Evolutionary conservation across 2,113 vertebrate genomes (phyloP), one percentile per base, ranked within the genome.

Genomic region (Chaetura pelagica): DNA sequence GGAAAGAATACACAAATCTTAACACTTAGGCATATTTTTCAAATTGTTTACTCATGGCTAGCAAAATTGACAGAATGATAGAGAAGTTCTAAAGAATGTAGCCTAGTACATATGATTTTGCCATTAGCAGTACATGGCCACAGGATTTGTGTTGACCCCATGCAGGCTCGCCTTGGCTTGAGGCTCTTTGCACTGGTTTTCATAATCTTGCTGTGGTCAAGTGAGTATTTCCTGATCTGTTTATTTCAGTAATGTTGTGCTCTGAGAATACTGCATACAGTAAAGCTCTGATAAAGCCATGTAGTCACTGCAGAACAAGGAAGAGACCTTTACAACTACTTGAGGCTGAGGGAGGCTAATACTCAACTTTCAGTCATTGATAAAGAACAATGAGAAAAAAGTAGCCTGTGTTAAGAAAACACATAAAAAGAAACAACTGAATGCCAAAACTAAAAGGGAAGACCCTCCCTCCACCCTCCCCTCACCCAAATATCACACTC

Each of bases 381-480:
- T 29, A 74, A 64, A 92, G 30, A 76, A 42, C 8, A 66, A 30
- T 32, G 83, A 13, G 72, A 86, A 68, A 89, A 42, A 42, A 42
- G 40, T 42, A 42, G 40, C 40, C 40, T 42, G 40, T 42, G 40
- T 42, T 42, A 42, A 49, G 20, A 61, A 82, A 69, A 59, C 2
- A 40, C 16, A 57, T 1, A 18, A 38, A 74, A 67, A 66, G 4
- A 9, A 77, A 46, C 26, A 68, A 38, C 2, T 61, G 16, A 80
- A 57, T 15, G 62, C 8, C 8, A 62, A 16, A 21, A 32, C 30
- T 69, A 40, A 87, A 59, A 9, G 46, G 4, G 22, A 89, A 68
- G 7, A 2, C 16, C 3, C 1, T 1, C 4, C 27, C 21, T 4
- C 3, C 34, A 42, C 4, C 5, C 40, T 10, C 40, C 40, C 40